Conservation (phyloP, 2,888 invertebrate species). For the Cryptocephalus primarius region DNA sequence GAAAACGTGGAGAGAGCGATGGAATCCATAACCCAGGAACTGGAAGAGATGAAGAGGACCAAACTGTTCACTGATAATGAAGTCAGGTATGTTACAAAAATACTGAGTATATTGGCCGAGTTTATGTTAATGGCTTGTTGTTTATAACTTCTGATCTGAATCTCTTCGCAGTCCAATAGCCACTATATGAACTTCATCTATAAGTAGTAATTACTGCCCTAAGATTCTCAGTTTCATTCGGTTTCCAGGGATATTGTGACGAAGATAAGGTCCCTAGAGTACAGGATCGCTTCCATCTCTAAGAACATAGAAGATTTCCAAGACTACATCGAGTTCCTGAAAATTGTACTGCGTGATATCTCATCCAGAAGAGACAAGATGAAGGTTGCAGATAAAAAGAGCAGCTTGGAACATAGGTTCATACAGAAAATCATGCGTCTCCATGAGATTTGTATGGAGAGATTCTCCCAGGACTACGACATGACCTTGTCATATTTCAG, state of each 20-base stretch:
- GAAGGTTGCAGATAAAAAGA: slow-evolving; percentile 48
- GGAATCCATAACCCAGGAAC: slow-evolving; percentile 68
- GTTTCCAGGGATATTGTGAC: slow-evolving; percentile 52
- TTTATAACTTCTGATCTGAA: neutral
- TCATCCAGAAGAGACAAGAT: slow-evolving; percentile 47
- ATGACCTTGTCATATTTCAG: slow-evolving; percentile 71
- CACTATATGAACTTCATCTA: no score
- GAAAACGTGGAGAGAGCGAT: slow-evolving; percentile 69
- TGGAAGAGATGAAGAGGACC: slow-evolving; percentile 67
- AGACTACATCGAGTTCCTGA: slow-evolving; percentile 60
- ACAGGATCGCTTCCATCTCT: slow-evolving; percentile 55
- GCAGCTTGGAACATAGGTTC: slow-evolving; percentile 57
- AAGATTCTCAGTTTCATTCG: neutral
- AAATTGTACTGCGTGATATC: slow-evolving; percentile 54
- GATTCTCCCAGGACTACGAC: slow-evolving; percentile 60
- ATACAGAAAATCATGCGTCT: slow-evolving; percentile 60
- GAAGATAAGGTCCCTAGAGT: slow-evolving; percentile 60
- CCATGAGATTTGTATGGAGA: slow-evolving; percentile 57
- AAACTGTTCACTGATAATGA: slow-evolving; percentile 60
- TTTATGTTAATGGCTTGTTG: no score
- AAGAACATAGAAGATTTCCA: slow-evolving; percentile 62
- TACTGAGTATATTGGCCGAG: no score
- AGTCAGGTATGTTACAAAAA: slow-evolving; percentile 44
- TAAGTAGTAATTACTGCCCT: neutral
- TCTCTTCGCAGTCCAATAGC: no score